These are phyloP conservation scores for Drosophila mayaguana DNA, from an alignment of 2,888 invertebrate species.

Conservation along the genomic window DNA sequence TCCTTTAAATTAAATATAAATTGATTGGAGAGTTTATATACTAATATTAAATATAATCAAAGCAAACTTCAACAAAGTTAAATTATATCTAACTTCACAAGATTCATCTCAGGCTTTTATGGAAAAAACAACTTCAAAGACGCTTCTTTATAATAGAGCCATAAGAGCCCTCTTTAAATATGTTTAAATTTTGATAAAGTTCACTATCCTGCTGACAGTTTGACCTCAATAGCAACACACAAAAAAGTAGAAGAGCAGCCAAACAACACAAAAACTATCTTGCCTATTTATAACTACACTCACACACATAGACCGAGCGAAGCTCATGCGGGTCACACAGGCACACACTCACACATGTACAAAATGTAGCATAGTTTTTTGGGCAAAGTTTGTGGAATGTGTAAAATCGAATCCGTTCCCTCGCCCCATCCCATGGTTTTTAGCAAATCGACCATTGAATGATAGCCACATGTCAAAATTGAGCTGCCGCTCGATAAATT, in stretches of 20 bases:
- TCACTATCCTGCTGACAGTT: conserved; percentile 74
- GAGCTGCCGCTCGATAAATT: conserved; percentile 64
- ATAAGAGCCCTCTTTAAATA: conserved; percentile 48
- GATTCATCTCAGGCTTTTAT: neutral
- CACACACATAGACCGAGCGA: conserved; percentile 10
- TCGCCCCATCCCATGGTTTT: neutral
- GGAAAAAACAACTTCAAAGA: neutral
- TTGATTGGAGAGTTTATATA: neutral
- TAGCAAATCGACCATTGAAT: conserved; percentile 54
- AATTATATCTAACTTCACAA: neutral
- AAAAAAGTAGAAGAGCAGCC: conserved; percentile 31
- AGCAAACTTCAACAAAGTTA: neutral
- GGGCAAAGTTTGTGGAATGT: conserved; percentile 19
- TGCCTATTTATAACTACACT: conserved; percentile 70
- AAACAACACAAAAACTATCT: conserved; percentile 68
- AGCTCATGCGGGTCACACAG: conserved; percentile 40
- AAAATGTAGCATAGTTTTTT: conserved; percentile 65
- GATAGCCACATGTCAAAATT: conserved; percentile 73
- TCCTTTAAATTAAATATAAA: neutral
- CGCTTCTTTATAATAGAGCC: neutral
- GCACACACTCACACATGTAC: conserved; percentile 16
- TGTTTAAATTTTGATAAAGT: conserved; percentile 62
- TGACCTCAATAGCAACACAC: conserved; percentile 66
- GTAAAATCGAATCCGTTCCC: neutral
- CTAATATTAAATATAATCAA: neutral